Evolutionary conservation across 2,888 invertebrate genomes (phyloP).

Genomic region (Embidobia sp.): DNA sequence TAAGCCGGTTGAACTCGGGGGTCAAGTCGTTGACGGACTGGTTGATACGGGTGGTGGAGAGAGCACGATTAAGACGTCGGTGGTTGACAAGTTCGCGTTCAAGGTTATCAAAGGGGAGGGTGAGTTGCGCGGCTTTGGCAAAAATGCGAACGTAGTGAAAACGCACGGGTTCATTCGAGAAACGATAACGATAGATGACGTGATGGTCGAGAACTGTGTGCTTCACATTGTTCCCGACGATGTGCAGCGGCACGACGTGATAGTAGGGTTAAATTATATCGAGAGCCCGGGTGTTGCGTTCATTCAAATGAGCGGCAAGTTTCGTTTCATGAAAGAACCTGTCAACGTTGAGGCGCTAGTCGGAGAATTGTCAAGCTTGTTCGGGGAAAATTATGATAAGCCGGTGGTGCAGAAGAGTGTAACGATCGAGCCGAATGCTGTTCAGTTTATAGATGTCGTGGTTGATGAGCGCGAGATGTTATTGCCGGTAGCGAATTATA

Average conservation of each 20-base stretch:
- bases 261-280: slow-evolving; percentile 2
- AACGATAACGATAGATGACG: slow-evolving; percentile 53
- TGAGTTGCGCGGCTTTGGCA: slow-evolving; percentile 9
- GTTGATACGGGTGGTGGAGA: slow-evolving; percentile 21
- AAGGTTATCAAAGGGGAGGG: background rate
- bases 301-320: background rate
- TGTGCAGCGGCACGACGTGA: background rate
- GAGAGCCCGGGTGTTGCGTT: background rate
- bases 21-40: background rate
- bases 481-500: slow-evolving; percentile 17
- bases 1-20: slow-evolving; percentile 5
- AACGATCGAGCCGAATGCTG: slow-evolving; percentile 5
- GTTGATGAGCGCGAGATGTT: background rate
- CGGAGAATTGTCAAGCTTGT: background rate
- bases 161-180: slow-evolving; percentile 44
- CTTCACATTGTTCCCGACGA: slow-evolving; percentile 31
- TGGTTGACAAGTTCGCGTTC: background rate
- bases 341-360: too few relatives aligned
- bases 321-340: background rate
- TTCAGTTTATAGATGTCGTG: slow-evolving; percentile 24
- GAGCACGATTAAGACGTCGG: slow-evolving; percentile 12
- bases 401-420: background rate
- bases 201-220: slow-evolving; percentile 39
- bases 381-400: background rate
- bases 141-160: slow-evolving; percentile 16